phyloP scores from a whole-genome alignment of 2,888 invertebrate species.

The Orthosia incerta region DNA sequence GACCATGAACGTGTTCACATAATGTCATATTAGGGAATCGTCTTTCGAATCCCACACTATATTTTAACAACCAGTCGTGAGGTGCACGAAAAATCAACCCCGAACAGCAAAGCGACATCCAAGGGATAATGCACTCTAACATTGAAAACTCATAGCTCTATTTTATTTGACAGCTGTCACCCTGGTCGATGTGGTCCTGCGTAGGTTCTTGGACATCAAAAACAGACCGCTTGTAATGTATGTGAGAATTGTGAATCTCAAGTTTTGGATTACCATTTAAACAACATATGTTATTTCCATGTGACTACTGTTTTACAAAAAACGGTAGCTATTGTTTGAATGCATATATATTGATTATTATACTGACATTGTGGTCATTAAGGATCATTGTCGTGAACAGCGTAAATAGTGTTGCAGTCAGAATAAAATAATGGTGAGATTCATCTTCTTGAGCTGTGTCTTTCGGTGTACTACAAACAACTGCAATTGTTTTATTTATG shows the following conservation, averaged over 20 bases:
- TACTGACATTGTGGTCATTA: constrained; percentile 53
- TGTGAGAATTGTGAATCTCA: constrained; percentile 77
- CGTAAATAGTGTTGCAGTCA: constrained; percentile 24
- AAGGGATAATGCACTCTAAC: constrained; percentile 40
- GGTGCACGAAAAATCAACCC: constrained; percentile 61
- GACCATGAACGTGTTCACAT: constrained; percentile 9
- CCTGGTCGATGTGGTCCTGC: constrained; percentile 34
- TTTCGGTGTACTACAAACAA: constrained; percentile 15
- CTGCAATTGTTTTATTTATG: not conserved
- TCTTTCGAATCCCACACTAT: constrained; percentile 43
- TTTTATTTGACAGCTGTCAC: constrained; percentile 37
- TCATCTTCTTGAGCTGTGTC: constrained; percentile 8
- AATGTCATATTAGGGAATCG: not conserved
- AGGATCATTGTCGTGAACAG: constrained; percentile 34
- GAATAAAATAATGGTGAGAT: constrained; percentile 25
- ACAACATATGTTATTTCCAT: constrained; percentile 75
- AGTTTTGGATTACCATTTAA: constrained; percentile 75
- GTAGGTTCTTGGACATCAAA: constrained; percentile 65
- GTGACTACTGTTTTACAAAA: constrained; percentile 77
- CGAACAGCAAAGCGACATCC: not conserved
- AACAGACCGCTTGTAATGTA: constrained; percentile 78
- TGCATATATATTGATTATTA: constrained; percentile 73
- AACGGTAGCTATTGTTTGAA: constrained; percentile 71
- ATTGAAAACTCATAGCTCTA: not conserved
- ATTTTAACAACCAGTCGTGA: constrained; percentile 57